phyloP scores from a whole-genome alignment of 2,797 vertebrate species.

The Gallirallus australis region DNA sequence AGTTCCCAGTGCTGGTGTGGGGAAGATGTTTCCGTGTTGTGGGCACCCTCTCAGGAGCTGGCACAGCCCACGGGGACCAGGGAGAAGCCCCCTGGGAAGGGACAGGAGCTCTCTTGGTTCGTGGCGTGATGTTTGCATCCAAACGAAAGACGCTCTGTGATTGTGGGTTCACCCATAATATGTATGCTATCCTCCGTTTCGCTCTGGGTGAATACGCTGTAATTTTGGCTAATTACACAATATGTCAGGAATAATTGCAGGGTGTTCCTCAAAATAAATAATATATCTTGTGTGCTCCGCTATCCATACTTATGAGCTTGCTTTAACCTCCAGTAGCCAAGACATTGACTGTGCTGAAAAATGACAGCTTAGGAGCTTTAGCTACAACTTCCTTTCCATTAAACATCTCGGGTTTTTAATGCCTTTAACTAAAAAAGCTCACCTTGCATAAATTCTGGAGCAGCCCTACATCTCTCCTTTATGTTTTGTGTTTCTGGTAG shows the following conservation, averaged over 20 bases:
- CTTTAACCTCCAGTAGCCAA: conserved; percentile 31
- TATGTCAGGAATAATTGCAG: conserved; percentile 61
- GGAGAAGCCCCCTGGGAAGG: rapidly evolving
- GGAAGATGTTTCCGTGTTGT: neutral
- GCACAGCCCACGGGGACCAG: neutral
- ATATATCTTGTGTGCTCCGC: neutral
- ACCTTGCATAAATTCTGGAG: neutral
- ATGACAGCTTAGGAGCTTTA: neutral
- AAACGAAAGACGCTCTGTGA: neutral
- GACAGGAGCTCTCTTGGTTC: rapidly evolving
- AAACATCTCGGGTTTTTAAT: neutral
- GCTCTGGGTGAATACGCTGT: conserved; percentile 25
- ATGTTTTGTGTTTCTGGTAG: neutral
- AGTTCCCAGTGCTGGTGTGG: neutral
- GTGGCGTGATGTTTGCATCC: rapidly evolving
- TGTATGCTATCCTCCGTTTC: conserved; percentile 29
- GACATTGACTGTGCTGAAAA: neutral
- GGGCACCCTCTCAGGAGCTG: neutral
- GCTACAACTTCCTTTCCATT: neutral
- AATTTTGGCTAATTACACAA: conserved; percentile 63
- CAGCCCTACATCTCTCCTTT: neutral
- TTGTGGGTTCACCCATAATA: neutral
- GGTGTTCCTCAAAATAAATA: conserved; percentile 62
- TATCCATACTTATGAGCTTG: conserved; percentile 16
- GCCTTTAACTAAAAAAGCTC: neutral